A percentile compares a stretch with the other conserved stretches of the same genome.
Conservation (phyloP, 1,140 invertebrate species). For the Drosophila pectinifera region DNA sequence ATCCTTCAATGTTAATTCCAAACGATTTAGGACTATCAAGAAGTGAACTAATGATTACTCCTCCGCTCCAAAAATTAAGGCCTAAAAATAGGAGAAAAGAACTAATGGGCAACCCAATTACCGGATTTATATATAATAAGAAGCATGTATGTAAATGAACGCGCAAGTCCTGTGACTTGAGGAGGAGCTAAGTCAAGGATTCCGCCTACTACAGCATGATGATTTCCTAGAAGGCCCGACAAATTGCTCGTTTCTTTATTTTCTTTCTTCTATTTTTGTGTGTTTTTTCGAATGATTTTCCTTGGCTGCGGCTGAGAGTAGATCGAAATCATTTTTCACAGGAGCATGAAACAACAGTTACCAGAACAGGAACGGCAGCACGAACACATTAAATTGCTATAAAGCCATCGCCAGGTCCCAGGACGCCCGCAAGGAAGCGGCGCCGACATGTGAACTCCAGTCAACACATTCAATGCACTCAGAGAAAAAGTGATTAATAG, state of each 20-base stretch:
- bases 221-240: constrained; percentile 56
- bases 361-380: constrained; percentile 21
- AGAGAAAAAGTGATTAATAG: no score
- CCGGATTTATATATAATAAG: constrained; percentile 16
- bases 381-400: constrained; percentile 77
- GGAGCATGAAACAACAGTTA: constrained; percentile 37
- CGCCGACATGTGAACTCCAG: constrained; percentile 45
- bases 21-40: not conserved
- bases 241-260: constrained; percentile 54
- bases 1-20: no score
- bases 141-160: constrained; percentile 41
- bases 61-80: constrained; percentile 10
- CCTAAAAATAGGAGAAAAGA: not conserved
- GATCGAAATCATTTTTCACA: constrained; percentile 72
- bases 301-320: constrained; percentile 16
- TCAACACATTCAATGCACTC: constrained; percentile 5
- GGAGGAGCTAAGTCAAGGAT: constrained; percentile 28
- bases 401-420: constrained; percentile 62
- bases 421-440: constrained; percentile 32
- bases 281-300: constrained; percentile 11
- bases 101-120: constrained; percentile 38
- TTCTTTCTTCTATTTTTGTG: not conserved
- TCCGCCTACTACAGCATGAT: constrained; percentile 34
- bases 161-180: constrained; percentile 9
- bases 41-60: constrained; percentile 11